A percentile compares a stretch with the other conserved stretches of the same genome.
phyloP scores from a whole-genome alignment of 2,797 vertebrate species.

The Spinibarbus caldwelli region DNA sequence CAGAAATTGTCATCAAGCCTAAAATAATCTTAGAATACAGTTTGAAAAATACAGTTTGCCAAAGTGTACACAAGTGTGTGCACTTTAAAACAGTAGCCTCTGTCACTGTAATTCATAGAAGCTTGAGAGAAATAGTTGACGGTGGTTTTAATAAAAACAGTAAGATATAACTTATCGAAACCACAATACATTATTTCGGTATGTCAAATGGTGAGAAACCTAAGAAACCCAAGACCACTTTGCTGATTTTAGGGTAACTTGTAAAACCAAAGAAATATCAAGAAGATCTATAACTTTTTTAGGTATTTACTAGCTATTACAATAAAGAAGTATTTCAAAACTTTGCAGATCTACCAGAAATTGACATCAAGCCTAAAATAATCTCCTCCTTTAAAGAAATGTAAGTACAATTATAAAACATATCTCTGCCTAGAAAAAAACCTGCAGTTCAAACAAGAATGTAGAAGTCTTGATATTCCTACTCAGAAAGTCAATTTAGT shows the following conservation, averaged over 20 bases:
- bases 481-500: background rate
- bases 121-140: background rate
- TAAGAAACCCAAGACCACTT: background rate
- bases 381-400: background rate
- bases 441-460: background rate
- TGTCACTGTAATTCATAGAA: background rate
- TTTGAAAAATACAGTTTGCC: background rate
- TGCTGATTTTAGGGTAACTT: background rate
- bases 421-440: too few relatives aligned
- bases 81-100: background rate
- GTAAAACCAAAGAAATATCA: background rate
- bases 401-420: background rate
- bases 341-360: background rate
- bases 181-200: background rate
- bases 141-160: constrained; percentile 10
- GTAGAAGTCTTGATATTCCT: background rate
- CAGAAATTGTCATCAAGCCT: background rate
- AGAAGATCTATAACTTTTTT: background rate
- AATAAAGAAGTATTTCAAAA: background rate
- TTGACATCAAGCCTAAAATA: background rate
- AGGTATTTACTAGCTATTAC: background rate
- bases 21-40: background rate
- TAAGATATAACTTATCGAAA: background rate
- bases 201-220: background rate
- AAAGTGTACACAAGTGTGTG: background rate